Evolutionary conservation across 2,888 invertebrate genomes (phyloP).

Genomic region (Neocrepidodera transversa): DNA sequence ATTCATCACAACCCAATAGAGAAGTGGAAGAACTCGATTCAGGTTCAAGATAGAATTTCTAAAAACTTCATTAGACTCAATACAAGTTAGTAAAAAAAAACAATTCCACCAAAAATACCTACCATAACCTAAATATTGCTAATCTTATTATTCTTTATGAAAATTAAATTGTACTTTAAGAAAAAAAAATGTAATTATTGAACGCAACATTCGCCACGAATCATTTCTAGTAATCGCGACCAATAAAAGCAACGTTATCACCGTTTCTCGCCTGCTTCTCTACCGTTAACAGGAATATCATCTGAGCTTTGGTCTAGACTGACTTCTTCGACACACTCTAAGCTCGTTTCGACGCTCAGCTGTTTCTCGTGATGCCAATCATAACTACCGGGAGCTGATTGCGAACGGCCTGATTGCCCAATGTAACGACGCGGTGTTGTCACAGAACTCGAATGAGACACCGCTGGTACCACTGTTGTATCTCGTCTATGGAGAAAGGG

Average conservation of each 20-base stretch:
- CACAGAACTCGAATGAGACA: conserved; percentile 44
- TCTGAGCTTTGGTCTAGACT: conserved; percentile 35
- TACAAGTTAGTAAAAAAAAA: too few relatives aligned
- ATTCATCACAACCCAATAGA: too few relatives aligned
- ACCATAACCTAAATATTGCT: too few relatives aligned
- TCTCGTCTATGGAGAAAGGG: conserved; percentile 63
- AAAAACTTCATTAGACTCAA: too few relatives aligned
- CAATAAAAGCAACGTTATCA: conserved; percentile 24
- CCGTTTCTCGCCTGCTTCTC: conserved; percentile 24
- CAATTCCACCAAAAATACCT: too few relatives aligned
- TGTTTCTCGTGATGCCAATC: conserved; percentile 53
- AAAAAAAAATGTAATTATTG: not conserved
- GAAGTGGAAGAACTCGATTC: too few relatives aligned
- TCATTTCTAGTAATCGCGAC: not conserved
- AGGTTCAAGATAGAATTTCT: too few relatives aligned
- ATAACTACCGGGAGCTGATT: conserved; percentile 79
- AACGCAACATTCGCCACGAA: conserved; percentile 2
- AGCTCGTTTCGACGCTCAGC: conserved; percentile 47
- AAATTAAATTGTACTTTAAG: too few relatives aligned
- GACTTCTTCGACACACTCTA: conserved; percentile 56
- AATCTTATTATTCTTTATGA: too few relatives aligned
- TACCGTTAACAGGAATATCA: conserved; percentile 14
- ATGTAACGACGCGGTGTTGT: conserved; percentile 54
- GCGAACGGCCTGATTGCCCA: conserved; percentile 68
- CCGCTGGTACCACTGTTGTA: conserved; percentile 47